Evolutionary conservation across 1,140 invertebrate genomes (phyloP).

Genomic region (Drosophila lowei): DNA sequence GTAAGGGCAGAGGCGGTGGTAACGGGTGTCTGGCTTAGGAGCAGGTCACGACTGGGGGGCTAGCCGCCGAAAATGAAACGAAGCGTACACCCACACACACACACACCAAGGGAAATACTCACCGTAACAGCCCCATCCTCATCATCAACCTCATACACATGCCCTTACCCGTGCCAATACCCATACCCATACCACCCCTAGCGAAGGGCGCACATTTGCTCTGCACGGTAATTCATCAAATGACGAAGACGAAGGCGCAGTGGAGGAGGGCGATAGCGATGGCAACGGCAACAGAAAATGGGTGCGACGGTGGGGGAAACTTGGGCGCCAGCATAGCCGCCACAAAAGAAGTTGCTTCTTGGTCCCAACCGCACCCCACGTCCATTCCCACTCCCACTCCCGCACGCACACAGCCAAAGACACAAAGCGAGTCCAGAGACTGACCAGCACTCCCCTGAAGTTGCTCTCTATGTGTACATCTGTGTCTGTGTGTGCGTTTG

Average conservation of each 20-base stretch:
- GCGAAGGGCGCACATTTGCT: conserved; percentile 71
- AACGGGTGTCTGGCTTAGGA: conserved; percentile 54
- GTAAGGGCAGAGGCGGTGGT: conserved; percentile 4
- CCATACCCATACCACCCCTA: conserved; percentile 12
- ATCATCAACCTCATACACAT: conserved; percentile 3
- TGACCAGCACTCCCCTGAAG: conserved; percentile 60
- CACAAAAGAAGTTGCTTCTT: conserved; percentile 80
- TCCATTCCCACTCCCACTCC: conserved; percentile 15
- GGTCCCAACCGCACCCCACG: conserved; percentile 42
- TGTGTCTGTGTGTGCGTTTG: conserved; percentile 20
- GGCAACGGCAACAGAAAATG: conserved; percentile 10
- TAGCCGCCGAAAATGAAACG: conserved; percentile 69
- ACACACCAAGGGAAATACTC: conserved; percentile 13
- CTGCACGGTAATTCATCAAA: conserved; percentile 81
- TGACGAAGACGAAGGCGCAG: conserved; percentile 63
- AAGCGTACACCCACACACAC: conserved; percentile 41
- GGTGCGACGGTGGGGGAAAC: conserved; percentile 24
- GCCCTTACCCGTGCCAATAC: conserved; percentile 1
- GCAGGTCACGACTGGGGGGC: conserved; percentile 22
- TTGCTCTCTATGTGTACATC: conserved; percentile 15
- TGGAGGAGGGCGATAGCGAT: conserved; percentile 26
- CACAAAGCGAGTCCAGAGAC: conserved; percentile 50
- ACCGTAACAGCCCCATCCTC: conserved; percentile 1
- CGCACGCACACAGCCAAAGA: conserved; percentile 27
- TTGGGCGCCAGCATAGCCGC: conserved; percentile 55